Conservation (phyloP, 2,888 invertebrate genomes). For the Pheosia gnoma region DNA sequence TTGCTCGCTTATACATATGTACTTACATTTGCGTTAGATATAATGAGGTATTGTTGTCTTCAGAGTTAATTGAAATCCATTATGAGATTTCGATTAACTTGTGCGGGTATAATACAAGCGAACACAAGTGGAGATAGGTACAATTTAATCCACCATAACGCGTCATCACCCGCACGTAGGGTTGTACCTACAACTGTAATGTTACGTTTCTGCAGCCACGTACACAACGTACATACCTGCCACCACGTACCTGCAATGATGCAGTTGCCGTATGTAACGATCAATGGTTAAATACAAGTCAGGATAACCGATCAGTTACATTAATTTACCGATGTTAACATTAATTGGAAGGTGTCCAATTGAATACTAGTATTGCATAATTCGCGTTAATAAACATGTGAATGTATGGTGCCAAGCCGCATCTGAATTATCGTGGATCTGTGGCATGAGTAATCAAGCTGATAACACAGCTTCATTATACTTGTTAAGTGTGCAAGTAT, state of each 20-base stretch:
- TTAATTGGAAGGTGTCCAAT: constrained; percentile 28
- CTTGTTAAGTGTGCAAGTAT: neutral
- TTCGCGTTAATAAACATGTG: constrained; percentile 19
- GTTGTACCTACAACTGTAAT: too few species aligned
- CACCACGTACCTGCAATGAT: neutral
- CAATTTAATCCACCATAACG: too few species aligned
- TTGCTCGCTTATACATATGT: too few species aligned
- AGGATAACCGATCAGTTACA: constrained; percentile 7
- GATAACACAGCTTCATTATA: constrained; percentile 5
- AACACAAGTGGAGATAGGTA: too few species aligned
- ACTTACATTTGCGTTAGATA: too few species aligned
- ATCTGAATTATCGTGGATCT: constrained; percentile 12
- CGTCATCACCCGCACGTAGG: too few species aligned
- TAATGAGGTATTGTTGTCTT: too few species aligned
- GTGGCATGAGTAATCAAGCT: constrained; percentile 3
- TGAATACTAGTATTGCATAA: constrained; percentile 12
- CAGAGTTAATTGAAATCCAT: too few species aligned
- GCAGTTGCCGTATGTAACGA: neutral
- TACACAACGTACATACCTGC: too few species aligned
- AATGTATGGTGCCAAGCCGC: constrained; percentile 10
- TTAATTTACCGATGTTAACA: constrained; percentile 10
- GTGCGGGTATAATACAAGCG: too few species aligned
- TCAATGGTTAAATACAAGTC: neutral
- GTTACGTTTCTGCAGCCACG: too few species aligned
- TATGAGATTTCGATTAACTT: too few species aligned